Evolutionary conservation across 2,888 invertebrate species (phyloP).

Genomic region (Sericinus montela): DNA sequence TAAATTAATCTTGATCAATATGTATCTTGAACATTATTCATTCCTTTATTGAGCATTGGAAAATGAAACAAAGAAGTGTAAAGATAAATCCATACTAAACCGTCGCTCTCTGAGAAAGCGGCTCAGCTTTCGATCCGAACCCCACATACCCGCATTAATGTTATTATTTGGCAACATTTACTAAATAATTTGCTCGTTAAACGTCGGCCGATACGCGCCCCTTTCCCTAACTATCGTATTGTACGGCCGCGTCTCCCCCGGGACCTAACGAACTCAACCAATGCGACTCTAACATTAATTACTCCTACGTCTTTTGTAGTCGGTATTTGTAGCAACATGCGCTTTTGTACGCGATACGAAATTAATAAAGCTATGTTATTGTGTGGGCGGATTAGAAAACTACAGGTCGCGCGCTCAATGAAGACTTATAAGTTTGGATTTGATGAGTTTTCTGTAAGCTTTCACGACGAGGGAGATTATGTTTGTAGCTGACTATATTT

Average conservation of each 20-base stretch:
- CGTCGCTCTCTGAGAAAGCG: background rate
- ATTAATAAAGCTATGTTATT: constrained; percentile 57
- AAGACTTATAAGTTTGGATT: constrained; percentile 47
- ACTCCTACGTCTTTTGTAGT: constrained; percentile 58
- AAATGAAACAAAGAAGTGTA: background rate
- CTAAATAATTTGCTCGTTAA: constrained; percentile 78
- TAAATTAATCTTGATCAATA: too few relatives aligned
- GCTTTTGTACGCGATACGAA: constrained; percentile 64
- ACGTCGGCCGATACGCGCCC: constrained; percentile 65
- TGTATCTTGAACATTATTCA: too few relatives aligned
- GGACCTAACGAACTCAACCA: constrained; percentile 53
- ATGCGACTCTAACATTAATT: constrained; percentile 68
- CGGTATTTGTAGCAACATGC: constrained; percentile 69
- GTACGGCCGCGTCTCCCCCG: constrained; percentile 55
- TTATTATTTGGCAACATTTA: constrained; percentile 79
- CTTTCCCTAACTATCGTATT: constrained; percentile 70
- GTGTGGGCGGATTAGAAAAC: constrained; percentile 55
- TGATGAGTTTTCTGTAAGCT: constrained; percentile 54
- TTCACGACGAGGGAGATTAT: constrained; percentile 22
- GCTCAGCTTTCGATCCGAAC: constrained; percentile 17
- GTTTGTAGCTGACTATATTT: constrained; percentile 9
- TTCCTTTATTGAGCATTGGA: too few relatives aligned
- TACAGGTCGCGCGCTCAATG: constrained; percentile 40
- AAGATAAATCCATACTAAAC: constrained; percentile 9
- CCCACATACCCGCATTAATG: constrained; percentile 60